Percentiles rank a stretch among this genome's conserved stretches.
phyloP scores from a whole-genome alignment of 2,113 vertebrate species.

The Thinocorus orbignyianus region DNA sequence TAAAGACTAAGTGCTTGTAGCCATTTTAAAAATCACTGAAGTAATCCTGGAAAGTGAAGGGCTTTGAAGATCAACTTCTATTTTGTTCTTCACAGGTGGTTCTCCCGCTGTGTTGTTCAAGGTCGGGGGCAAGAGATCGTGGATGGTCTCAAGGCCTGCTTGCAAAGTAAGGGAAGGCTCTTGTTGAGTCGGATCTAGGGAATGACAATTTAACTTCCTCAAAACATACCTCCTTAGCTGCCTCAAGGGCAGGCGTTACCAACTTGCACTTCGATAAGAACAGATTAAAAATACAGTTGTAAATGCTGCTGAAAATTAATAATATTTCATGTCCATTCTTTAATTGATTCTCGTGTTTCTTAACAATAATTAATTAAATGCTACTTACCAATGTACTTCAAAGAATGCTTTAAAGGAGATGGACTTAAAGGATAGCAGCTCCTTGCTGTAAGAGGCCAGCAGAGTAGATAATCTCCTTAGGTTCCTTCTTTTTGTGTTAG shows the following conservation, averaged over 20 bases:
- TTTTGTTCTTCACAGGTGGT: constrained; percentile 83
- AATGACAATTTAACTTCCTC: not conserved
- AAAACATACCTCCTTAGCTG: not conserved
- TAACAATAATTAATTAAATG: not conserved
- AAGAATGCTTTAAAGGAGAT: not conserved
- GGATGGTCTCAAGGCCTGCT: constrained; percentile 87
- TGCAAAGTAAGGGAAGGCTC: constrained; percentile 76
- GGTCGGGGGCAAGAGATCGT: constrained; percentile 91
- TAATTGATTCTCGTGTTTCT: not conserved
- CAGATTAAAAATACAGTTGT: not conserved
- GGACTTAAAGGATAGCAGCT: not conserved
- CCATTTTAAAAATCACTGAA: not conserved
- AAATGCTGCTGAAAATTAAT: not conserved
- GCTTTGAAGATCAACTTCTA: not conserved
- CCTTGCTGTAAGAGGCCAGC: not conserved
- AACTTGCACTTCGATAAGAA: not conserved
- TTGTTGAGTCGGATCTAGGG: not conserved
- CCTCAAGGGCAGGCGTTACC: not conserved
- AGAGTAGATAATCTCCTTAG: not conserved
- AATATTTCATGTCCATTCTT: not conserved
- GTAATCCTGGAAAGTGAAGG: not conserved
- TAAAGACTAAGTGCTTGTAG: not conserved
- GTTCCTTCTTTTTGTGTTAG: not conserved
- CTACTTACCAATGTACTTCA: not conserved
- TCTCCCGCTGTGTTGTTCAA: constrained; percentile 90